Evolutionary conservation across 2,113 vertebrate genomes (phyloP).

Genomic region (Hippolais icterina): DNA sequence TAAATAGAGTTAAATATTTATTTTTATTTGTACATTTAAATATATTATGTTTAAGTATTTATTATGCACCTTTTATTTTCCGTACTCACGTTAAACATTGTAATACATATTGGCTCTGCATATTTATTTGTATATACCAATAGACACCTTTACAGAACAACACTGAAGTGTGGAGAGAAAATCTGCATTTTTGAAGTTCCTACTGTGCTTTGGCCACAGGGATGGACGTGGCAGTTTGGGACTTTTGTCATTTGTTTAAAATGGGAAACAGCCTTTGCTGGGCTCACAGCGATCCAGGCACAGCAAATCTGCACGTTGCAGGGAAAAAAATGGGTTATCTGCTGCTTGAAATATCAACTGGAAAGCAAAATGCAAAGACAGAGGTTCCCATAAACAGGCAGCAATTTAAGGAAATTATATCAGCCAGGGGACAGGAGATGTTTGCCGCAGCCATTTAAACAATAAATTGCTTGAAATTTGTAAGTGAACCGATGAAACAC

Average conservation of each 20-base stretch:
- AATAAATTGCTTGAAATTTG: background rate
- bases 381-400: background rate
- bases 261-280: background rate
- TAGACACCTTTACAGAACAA: background rate
- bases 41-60: background rate
- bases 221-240: background rate
- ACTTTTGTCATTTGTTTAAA: constrained; percentile 49
- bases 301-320: background rate
- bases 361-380: background rate
- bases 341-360: constrained; percentile 8
- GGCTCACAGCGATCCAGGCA: background rate
- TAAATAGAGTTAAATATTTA: too few relatives aligned
- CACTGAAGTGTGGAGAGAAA: background rate
- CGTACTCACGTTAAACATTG: accelerated
- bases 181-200: background rate
- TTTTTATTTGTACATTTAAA: too few relatives aligned
- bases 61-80: background rate
- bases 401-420: background rate
- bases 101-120: accelerated
- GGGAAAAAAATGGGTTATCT: constrained; percentile 29
- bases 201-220: background rate
- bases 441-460: background rate
- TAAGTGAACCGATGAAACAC: background rate
- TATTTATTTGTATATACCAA: background rate
- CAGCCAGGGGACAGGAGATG: background rate